A percentile compares a stretch with the other conserved stretches of the same genome.
Evolutionary conservation across 1,140 invertebrate species (phyloP).

Genomic region (Trichogramma pretiosum): DNA sequence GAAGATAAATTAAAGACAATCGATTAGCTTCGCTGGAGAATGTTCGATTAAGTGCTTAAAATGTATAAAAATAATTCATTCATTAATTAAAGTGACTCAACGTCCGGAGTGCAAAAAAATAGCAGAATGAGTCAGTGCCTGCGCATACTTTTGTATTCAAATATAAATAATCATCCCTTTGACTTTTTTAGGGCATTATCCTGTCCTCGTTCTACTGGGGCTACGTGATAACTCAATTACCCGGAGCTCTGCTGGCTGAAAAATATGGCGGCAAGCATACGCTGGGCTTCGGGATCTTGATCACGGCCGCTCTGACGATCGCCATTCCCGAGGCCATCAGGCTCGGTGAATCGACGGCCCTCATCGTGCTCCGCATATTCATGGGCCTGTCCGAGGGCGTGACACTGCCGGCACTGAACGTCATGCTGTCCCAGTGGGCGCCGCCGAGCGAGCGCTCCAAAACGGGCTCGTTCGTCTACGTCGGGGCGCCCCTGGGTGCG

Average conservation of each 20-base stretch:
- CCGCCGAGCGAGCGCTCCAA: constrained; percentile 62
- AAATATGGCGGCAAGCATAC: constrained; percentile 69
- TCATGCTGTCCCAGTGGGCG: constrained; percentile 65
- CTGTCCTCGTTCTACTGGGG: constrained; percentile 55
- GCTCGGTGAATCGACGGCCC: constrained; percentile 49
- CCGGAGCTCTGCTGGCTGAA: constrained; percentile 60
- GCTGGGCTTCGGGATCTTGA: constrained; percentile 63
- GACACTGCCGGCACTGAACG: constrained; percentile 67
- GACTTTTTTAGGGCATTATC: constrained; percentile 50
- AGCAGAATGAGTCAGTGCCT: no score
- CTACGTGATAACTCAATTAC: constrained; percentile 51
- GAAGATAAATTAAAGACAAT: no score
- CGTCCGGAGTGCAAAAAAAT: no score
- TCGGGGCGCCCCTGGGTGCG: constrained; percentile 64
- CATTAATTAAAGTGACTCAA: no score
- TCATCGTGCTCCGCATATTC: constrained; percentile 58
- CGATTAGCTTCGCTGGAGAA: no score
- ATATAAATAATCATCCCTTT: no score
- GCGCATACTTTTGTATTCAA: no score
- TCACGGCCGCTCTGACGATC: constrained; percentile 67
- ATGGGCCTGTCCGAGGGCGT: constrained; percentile 70
- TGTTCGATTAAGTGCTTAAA: no score
- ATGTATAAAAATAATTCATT: no score
- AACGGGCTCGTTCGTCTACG: constrained; percentile 64
- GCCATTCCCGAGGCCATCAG: constrained; percentile 53